A percentile compares a stretch with the other conserved stretches of the same genome.
Evolutionary conservation across 1,140 invertebrate species (phyloP).

Genomic region (Pinna nobilis): DNA sequence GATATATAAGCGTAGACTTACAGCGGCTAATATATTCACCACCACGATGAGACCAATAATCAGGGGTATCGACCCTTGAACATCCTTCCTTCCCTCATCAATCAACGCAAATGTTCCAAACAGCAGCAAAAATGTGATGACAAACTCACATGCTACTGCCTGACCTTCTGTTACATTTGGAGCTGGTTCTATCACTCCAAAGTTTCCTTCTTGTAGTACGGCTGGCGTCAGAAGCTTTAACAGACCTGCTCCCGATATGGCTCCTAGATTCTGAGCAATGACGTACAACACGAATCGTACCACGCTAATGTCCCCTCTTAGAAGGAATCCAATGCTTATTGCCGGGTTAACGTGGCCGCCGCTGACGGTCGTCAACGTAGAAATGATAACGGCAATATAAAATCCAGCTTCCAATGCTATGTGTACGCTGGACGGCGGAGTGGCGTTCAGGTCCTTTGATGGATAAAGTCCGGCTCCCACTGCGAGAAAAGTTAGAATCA

Average conservation of each 20-base stretch:
- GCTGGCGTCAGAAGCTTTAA: slow-evolving; percentile 47
- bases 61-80: slow-evolving; percentile 88
- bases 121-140: slow-evolving; percentile 91
- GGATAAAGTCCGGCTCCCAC: slow-evolving; percentile 47
- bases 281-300: slow-evolving; percentile 80
- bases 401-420: slow-evolving; percentile 54
- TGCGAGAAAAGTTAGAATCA: slow-evolving; percentile 50
- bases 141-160: slow-evolving; percentile 86
- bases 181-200: slow-evolving; percentile 53
- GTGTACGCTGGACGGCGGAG: slow-evolving; percentile 25
- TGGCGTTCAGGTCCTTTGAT: not conserved
- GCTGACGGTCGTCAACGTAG: slow-evolving; percentile 58
- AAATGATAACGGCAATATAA: slow-evolving; percentile 57
- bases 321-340: slow-evolving; percentile 67
- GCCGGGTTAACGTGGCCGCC: slow-evolving; percentile 73
- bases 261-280: slow-evolving; percentile 60
- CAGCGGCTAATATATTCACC: slow-evolving; percentile 58
- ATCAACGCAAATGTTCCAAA: slow-evolving; percentile 90
- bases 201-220: slow-evolving; percentile 41
- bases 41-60: slow-evolving; percentile 83
- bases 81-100: slow-evolving; percentile 84
- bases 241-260: slow-evolving; percentile 58
- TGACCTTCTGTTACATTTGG: slow-evolving; percentile 74
- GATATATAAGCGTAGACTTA: slow-evolving; percentile 39
- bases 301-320: slow-evolving; percentile 85